Evolutionary conservation across 2,113 vertebrate genomes (phyloP), one percentile per base, ranked within the genome.

Genomic region (Platysternon megacephalum): DNA sequence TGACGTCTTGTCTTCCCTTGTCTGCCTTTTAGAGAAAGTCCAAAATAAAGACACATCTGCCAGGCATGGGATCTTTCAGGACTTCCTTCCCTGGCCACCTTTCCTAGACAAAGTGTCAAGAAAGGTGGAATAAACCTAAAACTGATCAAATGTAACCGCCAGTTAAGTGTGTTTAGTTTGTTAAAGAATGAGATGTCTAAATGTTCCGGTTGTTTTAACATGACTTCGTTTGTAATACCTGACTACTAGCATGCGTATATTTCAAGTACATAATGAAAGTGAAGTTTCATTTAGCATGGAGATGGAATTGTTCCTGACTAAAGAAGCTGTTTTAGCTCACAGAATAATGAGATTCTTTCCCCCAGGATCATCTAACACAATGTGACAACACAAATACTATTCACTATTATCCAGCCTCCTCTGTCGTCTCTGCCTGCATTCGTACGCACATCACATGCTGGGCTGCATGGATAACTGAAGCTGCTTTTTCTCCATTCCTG

Each of bases 81-180:
- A n/a, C 65, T 72, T 39, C n/a, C 65, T 72, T 72, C 65, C n/a
- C 65, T 39, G 65, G 65, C 5, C 65, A 22, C 61, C 32, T 68
- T n/a, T 35, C 61, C 32, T 17, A 19, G 35, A 39, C 17, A 72
- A 46, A 42, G 13, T 4, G 4, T 35, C 55, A 9, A 24, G 76
- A 10, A 12, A n/a, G 78, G 58, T 80, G 84, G 84, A 44, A 7
- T n/a, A 11, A 0, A 32, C 91, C 22, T 68, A 81, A 76, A 48
- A n/a, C 35, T 29, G 58, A 21, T 58, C 0, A 32, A 35, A 42
- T 0, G 1, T 52, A 48, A 11, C 44, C 49, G 72, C 4, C 22
- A 4, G 32, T 2, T 82, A 52, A 48, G 61, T 2, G 6, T 79
- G 52, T 8, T 26, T n/a, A 76, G 17, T 42, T 26, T 14, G 13